phyloP scores from a whole-genome alignment of 2,797 vertebrate species.

The Petrocephalus sullivani region DNA sequence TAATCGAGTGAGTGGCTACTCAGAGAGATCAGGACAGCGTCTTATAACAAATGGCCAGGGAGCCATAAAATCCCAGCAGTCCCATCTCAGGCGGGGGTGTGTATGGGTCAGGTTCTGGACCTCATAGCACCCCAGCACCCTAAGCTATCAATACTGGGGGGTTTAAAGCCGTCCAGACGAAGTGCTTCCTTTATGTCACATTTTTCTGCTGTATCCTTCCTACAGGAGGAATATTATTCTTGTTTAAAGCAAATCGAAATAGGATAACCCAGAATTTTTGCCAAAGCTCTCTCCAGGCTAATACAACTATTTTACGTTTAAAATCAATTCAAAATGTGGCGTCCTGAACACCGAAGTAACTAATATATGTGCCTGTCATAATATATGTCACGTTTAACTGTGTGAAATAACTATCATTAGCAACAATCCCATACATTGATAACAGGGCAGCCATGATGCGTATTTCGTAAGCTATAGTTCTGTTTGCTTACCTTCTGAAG shows the following conservation, averaged over 20 bases:
- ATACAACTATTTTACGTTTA: not conserved
- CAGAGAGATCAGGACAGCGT: not conserved
- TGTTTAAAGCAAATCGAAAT: not conserved
- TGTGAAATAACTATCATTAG: not conserved
- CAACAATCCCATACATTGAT: not conserved
- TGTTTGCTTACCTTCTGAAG: not conserved
- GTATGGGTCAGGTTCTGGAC: conserved; percentile 23
- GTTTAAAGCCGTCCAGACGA: not conserved
- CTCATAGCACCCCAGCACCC: conserved; percentile 31
- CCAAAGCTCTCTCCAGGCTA: not conserved
- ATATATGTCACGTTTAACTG: not conserved
- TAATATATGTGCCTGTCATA: not conserved
- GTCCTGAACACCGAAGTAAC: not conserved
- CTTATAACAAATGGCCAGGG: not conserved
- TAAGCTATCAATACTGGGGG: not conserved
- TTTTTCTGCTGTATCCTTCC: not conserved
- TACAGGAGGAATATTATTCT: not conserved
- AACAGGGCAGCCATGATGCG: not conserved
- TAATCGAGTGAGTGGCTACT: not conserved
- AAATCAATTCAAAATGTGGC: not conserved
- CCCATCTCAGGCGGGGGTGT: not conserved
- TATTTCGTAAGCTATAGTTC: not conserved
- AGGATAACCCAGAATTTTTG: not conserved
- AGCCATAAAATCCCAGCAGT: not conserved
- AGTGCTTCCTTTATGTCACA: not conserved